Percentiles rank a stretch among this genome's conserved stretches.
Evolutionary conservation across 2,797 vertebrate genomes (phyloP).

Genomic region (Catharus ustulatus): DNA sequence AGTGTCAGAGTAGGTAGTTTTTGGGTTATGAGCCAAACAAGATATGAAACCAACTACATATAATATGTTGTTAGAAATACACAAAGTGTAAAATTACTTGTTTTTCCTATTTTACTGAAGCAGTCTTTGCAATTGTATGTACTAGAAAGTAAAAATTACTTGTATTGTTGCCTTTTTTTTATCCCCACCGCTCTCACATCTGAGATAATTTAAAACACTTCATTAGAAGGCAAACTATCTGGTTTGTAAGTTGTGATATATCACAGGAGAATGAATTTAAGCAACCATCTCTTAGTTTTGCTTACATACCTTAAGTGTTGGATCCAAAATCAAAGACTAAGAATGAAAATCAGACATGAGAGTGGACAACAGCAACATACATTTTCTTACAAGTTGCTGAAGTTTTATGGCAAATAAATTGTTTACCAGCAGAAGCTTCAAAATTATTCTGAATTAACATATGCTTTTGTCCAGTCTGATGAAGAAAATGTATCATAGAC

Average conservation of each 20-base stretch:
- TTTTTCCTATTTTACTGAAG: background rate
- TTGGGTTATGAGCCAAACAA: background rate
- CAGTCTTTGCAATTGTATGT: background rate
- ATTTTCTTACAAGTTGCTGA: conserved; percentile 76
- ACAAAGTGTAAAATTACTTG: background rate
- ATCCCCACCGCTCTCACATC: background rate
- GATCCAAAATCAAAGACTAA: conserved; percentile 69
- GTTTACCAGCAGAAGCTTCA: conserved; percentile 68
- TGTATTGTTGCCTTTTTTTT: background rate
- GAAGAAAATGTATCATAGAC: conserved; percentile 73
- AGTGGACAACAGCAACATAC: conserved; percentile 73
- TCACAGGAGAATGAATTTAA: conserved; percentile 52
- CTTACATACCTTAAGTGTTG: conserved; percentile 66
- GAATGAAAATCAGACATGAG: conserved; percentile 71
- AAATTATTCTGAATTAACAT: conserved; percentile 72
- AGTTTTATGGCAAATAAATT: conserved; percentile 67
- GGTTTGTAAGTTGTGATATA: conserved; percentile 16
- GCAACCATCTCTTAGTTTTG: conserved; percentile 37
- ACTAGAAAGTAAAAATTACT: background rate
- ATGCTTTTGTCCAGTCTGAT: conserved; percentile 76
- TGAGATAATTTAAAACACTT: conserved; percentile 1
- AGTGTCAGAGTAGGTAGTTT: background rate
- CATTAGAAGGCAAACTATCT: background rate
- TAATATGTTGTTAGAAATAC: background rate
- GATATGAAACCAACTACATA: background rate